Percentiles rank a stretch among this genome's conserved stretches.
These are phyloP conservation scores for Clarias platycephalus DNA, from an alignment of 2,797 vertebrate genomes.

Conservation along the genomic window DNA sequence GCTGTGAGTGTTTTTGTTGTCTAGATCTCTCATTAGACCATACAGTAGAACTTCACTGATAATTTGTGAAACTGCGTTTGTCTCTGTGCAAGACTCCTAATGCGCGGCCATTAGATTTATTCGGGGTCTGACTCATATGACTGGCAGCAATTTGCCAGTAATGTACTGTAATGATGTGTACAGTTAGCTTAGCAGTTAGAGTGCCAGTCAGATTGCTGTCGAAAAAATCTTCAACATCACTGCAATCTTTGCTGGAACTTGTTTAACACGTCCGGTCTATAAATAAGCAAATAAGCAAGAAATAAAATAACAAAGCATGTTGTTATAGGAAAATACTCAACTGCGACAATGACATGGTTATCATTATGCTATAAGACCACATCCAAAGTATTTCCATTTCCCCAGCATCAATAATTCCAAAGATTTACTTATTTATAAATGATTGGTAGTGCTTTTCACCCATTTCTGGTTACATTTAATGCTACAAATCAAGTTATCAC, in stretches of 20 bases:
- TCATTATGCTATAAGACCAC: background rate
- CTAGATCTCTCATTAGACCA: background rate
- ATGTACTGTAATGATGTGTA: background rate
- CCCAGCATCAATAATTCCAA: background rate
- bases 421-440: background rate
- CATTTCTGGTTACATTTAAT: background rate
- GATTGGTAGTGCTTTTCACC: background rate
- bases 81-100: background rate
- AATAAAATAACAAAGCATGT: background rate
- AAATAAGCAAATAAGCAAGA: background rate
- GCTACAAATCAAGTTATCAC: background rate
- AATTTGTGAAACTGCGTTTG: background rate
- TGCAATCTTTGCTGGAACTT: background rate
- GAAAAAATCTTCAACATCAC: background rate
- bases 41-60: constrained; percentile 7
- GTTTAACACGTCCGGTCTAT: background rate
- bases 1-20: too few relatives aligned
- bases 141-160: constrained; percentile 20
- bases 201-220: background rate
- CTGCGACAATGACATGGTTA: background rate
- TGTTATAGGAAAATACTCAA: background rate
- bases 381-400: background rate
- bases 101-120: constrained; percentile 10
- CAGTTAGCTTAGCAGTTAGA: constrained; percentile 5
- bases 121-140: constrained; percentile 9